These are phyloP conservation scores for Pseudopleuronectes americanus DNA, from an alignment of 2,797 vertebrate genomes.

Conservation along the genomic window DNA sequence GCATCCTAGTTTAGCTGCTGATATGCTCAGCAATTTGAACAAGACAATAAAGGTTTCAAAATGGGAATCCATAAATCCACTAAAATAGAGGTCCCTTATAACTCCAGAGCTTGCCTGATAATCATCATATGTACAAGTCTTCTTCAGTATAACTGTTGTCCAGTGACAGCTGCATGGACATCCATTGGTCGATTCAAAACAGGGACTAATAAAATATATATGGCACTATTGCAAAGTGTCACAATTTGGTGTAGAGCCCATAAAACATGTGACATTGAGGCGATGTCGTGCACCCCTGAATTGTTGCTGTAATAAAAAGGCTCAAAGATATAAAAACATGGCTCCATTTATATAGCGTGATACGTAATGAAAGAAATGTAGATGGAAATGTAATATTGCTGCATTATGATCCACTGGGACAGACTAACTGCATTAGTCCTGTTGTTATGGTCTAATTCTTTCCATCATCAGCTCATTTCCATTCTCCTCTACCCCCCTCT, in stretches of 20 bases:
- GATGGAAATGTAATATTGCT: slow-evolving; percentile 49
- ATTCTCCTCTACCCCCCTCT: slow-evolving; percentile 27
- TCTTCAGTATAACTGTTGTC: background rate
- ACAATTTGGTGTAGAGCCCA: too few species aligned
- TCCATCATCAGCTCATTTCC: slow-evolving; percentile 50
- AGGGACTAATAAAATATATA: too few species aligned
- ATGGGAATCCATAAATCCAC: background rate
- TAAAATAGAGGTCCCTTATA: background rate
- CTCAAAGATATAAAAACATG: slow-evolving; percentile 42
- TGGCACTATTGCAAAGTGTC: too few species aligned
- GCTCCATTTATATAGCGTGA: slow-evolving; percentile 45
- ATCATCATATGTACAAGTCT: background rate
- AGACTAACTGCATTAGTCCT: slow-evolving; percentile 51
- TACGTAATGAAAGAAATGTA: background rate
- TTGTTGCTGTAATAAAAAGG: slow-evolving; percentile 30
- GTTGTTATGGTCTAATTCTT: slow-evolving; percentile 51
- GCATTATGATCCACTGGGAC: slow-evolving; percentile 51
- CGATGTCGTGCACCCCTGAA: background rate
- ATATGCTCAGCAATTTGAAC: too few species aligned
- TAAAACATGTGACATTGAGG: too few species aligned
- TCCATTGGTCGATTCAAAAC: too few species aligned
- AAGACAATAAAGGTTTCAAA: too few species aligned
- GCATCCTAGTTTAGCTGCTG: background rate
- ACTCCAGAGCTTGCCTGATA: background rate
- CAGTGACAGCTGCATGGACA: background rate